phyloP scores from a whole-genome alignment of 2,113 vertebrate species.

The Sceloporus tristichus region DNA sequence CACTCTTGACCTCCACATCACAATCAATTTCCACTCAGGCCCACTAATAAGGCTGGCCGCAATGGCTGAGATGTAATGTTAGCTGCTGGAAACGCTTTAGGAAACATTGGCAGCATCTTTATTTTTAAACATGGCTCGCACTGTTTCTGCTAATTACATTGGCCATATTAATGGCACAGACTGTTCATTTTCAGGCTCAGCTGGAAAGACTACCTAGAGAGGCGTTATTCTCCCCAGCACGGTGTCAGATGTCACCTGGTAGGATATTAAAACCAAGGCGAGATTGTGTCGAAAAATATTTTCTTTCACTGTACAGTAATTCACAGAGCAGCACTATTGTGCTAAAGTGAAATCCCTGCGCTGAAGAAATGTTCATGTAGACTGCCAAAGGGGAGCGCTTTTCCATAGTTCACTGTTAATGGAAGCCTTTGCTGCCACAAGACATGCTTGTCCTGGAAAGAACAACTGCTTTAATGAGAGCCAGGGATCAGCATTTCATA shows the following conservation, averaged over 20 bases:
- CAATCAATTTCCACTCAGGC: constrained; percentile 9
- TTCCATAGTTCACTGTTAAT: constrained; percentile 69
- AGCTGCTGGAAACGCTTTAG: constrained; percentile 54
- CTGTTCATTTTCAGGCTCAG: constrained; percentile 61
- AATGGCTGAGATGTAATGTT: constrained; percentile 34
- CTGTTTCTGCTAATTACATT: constrained; percentile 57
- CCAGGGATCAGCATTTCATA: constrained; percentile 40
- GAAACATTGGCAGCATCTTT: constrained; percentile 58
- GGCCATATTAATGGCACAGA: constrained; percentile 62
- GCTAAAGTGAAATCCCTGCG: constrained; percentile 67
- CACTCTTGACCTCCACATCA: constrained; percentile 30
- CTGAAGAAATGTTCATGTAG: constrained; percentile 67
- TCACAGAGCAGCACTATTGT: constrained; percentile 36
- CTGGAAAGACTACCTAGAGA: constrained; percentile 70
- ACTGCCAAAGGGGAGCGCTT: constrained; percentile 70
- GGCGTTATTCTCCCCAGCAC: constrained; percentile 63
- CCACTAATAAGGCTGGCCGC: constrained; percentile 11
- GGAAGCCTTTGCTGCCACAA: constrained; percentile 56
- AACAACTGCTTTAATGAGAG: constrained; percentile 70
- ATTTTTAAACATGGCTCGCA: constrained; percentile 47
- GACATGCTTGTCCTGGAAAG: constrained; percentile 66
- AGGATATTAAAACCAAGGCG: constrained; percentile 72
- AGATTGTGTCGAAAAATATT: constrained; percentile 69
- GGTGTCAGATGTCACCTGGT: constrained; percentile 66
- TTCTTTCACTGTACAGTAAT: constrained; percentile 71